These are phyloP conservation scores for Platycnemis pennipes DNA, from an alignment of 2,888 invertebrate species.

Conservation along the genomic window DNA sequence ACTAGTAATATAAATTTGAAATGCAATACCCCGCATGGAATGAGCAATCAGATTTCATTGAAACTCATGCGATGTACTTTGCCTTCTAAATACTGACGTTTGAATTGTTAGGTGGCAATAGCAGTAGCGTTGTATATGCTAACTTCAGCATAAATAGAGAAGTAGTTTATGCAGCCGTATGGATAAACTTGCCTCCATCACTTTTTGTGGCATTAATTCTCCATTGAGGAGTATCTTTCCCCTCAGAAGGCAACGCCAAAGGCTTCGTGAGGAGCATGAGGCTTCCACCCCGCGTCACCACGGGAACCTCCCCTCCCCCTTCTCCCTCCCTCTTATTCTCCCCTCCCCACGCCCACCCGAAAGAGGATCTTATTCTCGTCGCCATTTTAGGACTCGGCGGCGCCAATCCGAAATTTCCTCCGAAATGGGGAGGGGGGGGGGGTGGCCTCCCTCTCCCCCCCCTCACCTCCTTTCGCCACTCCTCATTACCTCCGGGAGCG, in stretches of 20 bases:
- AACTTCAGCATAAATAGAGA: neutral
- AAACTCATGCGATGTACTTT: too few species aligned
- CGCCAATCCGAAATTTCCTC: conserved; percentile 43
- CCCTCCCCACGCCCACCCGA: neutral
- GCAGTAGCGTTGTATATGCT: too few species aligned
- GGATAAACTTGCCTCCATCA: neutral
- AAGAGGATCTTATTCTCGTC: conserved; percentile 36
- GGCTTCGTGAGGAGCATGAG: neutral
- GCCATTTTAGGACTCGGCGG: conserved; percentile 44
- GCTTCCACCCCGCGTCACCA: neutral
- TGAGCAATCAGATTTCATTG: too few species aligned
- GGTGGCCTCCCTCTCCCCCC: neutral
- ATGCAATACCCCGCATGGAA: too few species aligned
- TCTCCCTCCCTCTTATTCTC: neutral
- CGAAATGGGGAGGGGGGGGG: neutral
- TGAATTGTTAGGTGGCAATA: too few species aligned
- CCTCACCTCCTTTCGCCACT: conserved; percentile 49
- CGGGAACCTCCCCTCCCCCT: neutral
- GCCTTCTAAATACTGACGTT: too few species aligned
- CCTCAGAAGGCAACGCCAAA: neutral
- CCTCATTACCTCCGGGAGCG: conserved; percentile 57
- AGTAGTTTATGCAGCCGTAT: neutral
- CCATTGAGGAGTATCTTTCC: neutral
- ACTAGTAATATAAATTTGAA: too few species aligned
- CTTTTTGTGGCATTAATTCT: neutral